phyloP scores from a whole-genome alignment of 2,113 vertebrate genomes.

The Sapayoa aenigma region DNA sequence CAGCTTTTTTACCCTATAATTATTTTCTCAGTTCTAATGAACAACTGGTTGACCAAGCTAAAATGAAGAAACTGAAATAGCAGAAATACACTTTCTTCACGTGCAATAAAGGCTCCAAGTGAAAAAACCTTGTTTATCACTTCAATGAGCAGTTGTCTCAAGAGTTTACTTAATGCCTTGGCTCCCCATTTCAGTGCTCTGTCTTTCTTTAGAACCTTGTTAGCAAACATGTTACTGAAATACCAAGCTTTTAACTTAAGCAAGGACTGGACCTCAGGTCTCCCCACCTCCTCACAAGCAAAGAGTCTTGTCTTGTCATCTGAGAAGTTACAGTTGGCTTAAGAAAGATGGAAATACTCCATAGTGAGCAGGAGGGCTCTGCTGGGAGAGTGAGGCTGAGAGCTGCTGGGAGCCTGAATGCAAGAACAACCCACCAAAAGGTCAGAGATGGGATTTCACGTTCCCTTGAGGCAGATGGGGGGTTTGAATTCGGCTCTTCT shows the following conservation, averaged over 20 bases:
- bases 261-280: background rate
- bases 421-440: background rate
- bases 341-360: background rate
- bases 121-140: background rate
- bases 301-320: background rate
- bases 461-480: background rate
- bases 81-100: background rate
- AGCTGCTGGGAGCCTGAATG: background rate
- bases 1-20: background rate
- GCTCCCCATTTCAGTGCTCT: background rate
- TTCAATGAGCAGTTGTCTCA: background rate
- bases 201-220: background rate
- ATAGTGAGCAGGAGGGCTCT: background rate
- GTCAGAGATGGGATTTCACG: background rate
- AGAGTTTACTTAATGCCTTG: background rate
- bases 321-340: rapidly evolving
- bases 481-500: background rate
- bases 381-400: background rate
- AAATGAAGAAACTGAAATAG: background rate
- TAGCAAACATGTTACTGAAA: background rate
- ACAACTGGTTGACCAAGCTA: background rate
- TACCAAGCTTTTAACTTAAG: background rate
- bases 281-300: background rate
- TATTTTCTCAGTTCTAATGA: background rate
- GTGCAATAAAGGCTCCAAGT: background rate